phyloP scores from a whole-genome alignment of 2,797 vertebrate genomes.

The Rousettus madagascariensis region DNA sequence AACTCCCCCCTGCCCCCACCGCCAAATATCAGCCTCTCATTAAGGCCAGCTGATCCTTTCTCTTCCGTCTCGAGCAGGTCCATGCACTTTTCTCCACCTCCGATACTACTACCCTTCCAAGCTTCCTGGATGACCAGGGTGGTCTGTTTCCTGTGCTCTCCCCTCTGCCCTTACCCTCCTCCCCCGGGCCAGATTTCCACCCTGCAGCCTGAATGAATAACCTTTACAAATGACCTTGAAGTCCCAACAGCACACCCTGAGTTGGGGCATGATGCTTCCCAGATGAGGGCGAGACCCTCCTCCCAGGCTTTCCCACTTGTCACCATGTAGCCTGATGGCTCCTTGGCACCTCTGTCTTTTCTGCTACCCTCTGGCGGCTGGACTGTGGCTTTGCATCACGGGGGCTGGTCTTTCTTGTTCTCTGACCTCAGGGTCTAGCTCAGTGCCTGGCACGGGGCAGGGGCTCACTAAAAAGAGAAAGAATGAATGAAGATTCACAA shows the following conservation, averaged over 20 bases:
- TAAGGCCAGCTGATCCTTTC: background rate
- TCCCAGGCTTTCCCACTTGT: background rate
- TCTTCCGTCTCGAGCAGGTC: background rate
- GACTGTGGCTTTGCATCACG: accelerated
- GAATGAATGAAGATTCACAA: background rate
- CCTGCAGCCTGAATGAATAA: background rate
- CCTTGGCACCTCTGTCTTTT: accelerated
- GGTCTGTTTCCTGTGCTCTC: background rate
- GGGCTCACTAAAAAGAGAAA: background rate
- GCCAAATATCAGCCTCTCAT: no score
- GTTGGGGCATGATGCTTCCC: background rate
- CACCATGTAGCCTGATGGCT: accelerated
- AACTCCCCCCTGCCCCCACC: no score
- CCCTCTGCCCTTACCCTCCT: accelerated
- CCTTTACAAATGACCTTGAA: background rate
- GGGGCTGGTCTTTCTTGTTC: background rate
- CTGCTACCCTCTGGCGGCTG: background rate
- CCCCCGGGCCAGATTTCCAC: background rate
- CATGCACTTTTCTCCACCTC: background rate
- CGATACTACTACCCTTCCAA: background rate
- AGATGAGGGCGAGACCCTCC: background rate
- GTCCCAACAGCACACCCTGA: background rate
- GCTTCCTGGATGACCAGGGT: background rate
- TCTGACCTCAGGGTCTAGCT: background rate
- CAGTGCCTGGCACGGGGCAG: background rate